A percentile compares a stretch with the other conserved stretches of the same genome.
phyloP scores from a whole-genome alignment of 53 echinoderm and acorn worm genomes.

The Zoroaster sp. region DNA sequence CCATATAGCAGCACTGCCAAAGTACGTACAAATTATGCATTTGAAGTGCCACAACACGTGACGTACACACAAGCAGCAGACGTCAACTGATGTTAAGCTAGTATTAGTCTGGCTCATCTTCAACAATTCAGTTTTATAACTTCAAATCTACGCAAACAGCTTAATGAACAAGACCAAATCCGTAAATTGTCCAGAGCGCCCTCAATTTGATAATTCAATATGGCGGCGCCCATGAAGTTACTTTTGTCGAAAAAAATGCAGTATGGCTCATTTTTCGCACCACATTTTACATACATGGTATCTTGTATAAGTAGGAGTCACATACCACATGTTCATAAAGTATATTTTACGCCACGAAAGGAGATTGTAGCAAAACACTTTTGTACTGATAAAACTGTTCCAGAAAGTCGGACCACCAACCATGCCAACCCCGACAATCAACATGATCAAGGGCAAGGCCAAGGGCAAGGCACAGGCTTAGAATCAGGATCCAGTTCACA shows the following conservation, averaged over 20 bases:
- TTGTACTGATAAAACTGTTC: not conserved
- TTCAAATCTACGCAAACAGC: not conserved
- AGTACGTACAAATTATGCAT: too few species aligned
- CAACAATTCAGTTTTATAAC: too few species aligned
- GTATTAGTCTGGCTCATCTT: not conserved
- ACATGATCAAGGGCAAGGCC: too few species aligned
- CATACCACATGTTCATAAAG: not conserved
- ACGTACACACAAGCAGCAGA: not conserved
- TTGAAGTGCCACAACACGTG: too few species aligned
- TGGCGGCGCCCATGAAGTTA: slow-evolving; percentile 60
- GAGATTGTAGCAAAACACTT: not conserved
- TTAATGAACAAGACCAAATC: not conserved
- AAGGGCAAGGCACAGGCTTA: not conserved
- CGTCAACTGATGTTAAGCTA: not conserved
- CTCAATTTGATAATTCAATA: slow-evolving; percentile 43
- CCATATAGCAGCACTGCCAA: not conserved
- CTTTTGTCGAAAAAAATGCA: not conserved
- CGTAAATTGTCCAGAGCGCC: not conserved
- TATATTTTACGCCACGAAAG: not conserved
- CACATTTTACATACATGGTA: not conserved
- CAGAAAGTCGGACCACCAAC: not conserved
- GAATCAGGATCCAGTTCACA: not conserved
- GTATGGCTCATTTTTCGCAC: not conserved
- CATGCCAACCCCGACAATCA: not conserved
- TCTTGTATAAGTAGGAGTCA: not conserved